Evolutionary conservation across 2,797 vertebrate species (phyloP).

Genomic region (Chaetophractus vellerosus): DNA sequence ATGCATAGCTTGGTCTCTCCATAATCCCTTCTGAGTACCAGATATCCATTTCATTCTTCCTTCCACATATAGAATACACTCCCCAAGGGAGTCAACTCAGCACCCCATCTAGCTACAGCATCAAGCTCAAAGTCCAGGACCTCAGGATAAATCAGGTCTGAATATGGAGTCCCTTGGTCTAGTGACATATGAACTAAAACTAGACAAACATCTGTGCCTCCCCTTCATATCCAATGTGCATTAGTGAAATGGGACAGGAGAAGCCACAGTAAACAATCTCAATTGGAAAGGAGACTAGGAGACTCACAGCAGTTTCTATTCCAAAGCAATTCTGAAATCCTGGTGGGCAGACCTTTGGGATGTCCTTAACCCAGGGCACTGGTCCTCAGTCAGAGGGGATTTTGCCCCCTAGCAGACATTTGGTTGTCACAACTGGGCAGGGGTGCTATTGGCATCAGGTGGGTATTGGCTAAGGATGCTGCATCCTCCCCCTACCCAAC

Average conservation of each 20-base stretch:
- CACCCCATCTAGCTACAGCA: background rate
- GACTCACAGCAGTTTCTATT: background rate
- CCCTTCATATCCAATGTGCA: background rate
- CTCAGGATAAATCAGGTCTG: background rate
- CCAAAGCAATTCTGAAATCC: background rate
- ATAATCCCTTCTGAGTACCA: background rate
- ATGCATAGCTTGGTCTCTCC: background rate
- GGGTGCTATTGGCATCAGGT: background rate
- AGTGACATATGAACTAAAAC: background rate
- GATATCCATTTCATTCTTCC: background rate
- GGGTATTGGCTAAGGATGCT: background rate
- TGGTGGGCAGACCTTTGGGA: background rate
- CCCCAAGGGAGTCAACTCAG: background rate
- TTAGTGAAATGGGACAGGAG: background rate
- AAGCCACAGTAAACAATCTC: background rate
- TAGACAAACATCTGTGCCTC: background rate
- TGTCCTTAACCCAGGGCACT: background rate
- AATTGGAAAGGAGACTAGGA: background rate
- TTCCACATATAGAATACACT: background rate
- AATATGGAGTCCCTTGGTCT: conserved; percentile 7
- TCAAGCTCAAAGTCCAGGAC: background rate
- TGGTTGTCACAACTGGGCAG: background rate
- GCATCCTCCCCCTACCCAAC: background rate
- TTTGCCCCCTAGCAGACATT: background rate
- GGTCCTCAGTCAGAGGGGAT: background rate